Conservation (phyloP, 1,140 invertebrate species). For the Gerris buenoi region DNA sequence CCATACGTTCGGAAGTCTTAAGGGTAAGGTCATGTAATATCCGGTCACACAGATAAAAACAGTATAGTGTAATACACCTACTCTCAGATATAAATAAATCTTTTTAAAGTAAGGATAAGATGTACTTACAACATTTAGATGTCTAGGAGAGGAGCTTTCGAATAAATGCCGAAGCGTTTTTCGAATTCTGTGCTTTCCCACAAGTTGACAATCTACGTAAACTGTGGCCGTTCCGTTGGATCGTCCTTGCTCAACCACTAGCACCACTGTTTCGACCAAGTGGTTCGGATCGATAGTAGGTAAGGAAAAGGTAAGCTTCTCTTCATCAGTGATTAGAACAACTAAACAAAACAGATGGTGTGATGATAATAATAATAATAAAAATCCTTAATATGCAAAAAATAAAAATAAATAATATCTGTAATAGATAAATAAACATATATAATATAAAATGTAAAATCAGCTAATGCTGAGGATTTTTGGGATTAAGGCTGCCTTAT, state of each 20-base stretch:
- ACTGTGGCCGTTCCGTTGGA: conserved; percentile 36
- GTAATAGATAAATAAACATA: too few species aligned
- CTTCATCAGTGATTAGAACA: conserved; percentile 39
- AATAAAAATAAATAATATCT: too few species aligned
- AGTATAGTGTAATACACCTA: too few species aligned
- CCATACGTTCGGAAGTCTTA: too few species aligned
- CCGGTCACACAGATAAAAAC: too few species aligned
- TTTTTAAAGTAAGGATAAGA: too few species aligned
- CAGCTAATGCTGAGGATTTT: too few species aligned
- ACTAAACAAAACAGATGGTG: conserved; percentile 31
- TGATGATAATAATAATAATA: neutral
- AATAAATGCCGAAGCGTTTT: conserved; percentile 4
- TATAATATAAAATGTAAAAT: too few species aligned
- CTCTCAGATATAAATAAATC: too few species aligned
- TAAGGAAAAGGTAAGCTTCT: conserved; percentile 36
- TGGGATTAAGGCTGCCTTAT: too few species aligned
- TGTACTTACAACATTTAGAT: conserved; percentile 23
- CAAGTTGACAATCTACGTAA: conserved; percentile 37
- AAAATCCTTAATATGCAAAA: conserved; percentile 7
- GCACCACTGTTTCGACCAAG: conserved; percentile 35
- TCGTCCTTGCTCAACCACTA: conserved; percentile 37
- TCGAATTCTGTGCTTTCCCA: conserved; percentile 6
- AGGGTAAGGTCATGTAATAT: too few species aligned
- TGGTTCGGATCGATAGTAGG: conserved; percentile 34
- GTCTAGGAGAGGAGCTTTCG: neutral